Conservation (phyloP, 2,888 invertebrate genomes). For the Drosophila falleni region DNA sequence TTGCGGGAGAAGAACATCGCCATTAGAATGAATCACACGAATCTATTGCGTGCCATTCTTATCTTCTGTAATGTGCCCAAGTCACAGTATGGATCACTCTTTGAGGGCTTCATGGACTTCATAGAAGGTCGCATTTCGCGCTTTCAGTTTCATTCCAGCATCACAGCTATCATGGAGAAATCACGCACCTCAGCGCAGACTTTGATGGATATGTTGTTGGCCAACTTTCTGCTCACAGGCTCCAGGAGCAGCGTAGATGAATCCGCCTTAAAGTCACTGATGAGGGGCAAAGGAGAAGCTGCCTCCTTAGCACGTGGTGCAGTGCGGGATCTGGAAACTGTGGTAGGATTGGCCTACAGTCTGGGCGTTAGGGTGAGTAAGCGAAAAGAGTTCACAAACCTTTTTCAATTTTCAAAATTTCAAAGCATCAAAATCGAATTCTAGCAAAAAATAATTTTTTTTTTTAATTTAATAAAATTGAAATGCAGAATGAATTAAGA, state of each 20-base stretch:
- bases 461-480: too few relatives aligned
- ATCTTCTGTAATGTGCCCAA: conserved; percentile 92
- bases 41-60: conserved; percentile 91
- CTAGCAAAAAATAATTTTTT: too few relatives aligned
- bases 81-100: conserved; percentile 86
- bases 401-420: too few relatives aligned
- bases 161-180: conserved; percentile 88
- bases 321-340: conserved; percentile 90
- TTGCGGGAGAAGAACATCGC: conserved; percentile 89
- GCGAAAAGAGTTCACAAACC: too few relatives aligned
- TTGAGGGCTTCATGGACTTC: conserved; percentile 81
- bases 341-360: conserved; percentile 89
- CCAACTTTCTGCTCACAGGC: conserved; percentile 81
- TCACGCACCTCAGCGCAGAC: conserved; percentile 84
- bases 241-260: conserved; percentile 81
- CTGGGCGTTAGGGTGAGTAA: conserved; percentile 90
- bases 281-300: conserved; percentile 90
- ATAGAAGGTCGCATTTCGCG: conserved; percentile 88
- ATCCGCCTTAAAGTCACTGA: conserved; percentile 86
- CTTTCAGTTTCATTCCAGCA: conserved; percentile 90
- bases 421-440: too few relatives aligned
- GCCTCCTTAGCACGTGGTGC: conserved; percentile 89
- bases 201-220: conserved; percentile 82
- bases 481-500: too few relatives aligned
- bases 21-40: conserved; percentile 92